These are phyloP conservation scores for Acanthis flammea DNA, from an alignment of 2,797 vertebrate genomes.

Conservation along the genomic window DNA sequence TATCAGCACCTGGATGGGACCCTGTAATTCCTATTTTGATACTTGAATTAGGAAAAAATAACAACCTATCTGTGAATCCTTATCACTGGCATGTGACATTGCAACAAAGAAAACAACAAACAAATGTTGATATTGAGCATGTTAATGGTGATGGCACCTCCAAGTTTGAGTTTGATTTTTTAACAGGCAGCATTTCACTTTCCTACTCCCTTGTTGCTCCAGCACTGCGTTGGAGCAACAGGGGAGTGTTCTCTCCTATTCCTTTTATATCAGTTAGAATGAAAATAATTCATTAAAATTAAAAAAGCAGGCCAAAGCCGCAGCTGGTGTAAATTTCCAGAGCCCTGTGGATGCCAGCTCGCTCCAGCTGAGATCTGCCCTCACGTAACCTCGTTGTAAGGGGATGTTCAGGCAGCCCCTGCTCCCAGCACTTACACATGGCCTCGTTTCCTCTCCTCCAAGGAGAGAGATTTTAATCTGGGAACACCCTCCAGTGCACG, in stretches of 20 bases:
- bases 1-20: neutral
- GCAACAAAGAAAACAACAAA: neutral
- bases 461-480: neutral
- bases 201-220: neutral
- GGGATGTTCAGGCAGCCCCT: neutral
- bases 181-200: neutral
- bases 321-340: constrained; percentile 56
- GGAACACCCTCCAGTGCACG: neutral
- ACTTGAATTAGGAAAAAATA: neutral
- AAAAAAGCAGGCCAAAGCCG: constrained; percentile 32
- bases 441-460: neutral
- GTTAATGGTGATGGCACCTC: neutral
- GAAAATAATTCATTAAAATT: constrained; percentile 63
- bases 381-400: constrained; percentile 13
- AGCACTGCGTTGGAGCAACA: fast-evolving
- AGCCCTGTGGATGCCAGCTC: constrained; percentile 42
- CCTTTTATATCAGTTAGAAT: neutral
- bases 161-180: neutral
- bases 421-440: neutral
- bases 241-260: neutral
- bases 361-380: constrained; percentile 55
- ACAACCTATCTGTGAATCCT: neutral
- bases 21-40: neutral
- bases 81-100: neutral
- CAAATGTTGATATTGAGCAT: neutral